phyloP scores from a whole-genome alignment of 2,113 vertebrate species.

The Aldabrachelys gigantea region DNA sequence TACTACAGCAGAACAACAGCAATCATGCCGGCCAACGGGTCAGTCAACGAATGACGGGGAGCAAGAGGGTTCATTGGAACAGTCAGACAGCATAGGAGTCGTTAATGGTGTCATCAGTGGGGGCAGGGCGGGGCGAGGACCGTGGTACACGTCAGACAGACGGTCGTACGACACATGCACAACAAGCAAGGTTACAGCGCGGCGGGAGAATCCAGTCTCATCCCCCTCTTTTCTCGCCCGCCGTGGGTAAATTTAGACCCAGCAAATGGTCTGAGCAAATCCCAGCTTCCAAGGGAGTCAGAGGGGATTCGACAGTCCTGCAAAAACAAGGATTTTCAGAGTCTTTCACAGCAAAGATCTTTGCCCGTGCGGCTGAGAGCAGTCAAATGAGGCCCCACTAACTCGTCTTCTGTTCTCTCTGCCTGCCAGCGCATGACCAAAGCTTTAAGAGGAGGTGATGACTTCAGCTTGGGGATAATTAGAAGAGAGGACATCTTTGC shows the following conservation, averaged over 20 bases:
- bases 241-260: constrained; percentile 31
- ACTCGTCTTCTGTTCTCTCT: constrained; percentile 53
- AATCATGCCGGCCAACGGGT: neutral
- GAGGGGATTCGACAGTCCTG: constrained; percentile 59
- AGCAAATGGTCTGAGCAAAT: constrained; percentile 28
- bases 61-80: neutral
- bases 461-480: constrained; percentile 79
- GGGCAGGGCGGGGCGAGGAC: constrained; percentile 27
- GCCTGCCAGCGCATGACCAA: constrained; percentile 57
- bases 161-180: constrained; percentile 35
- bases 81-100: neutral
- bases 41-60: neutral
- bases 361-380: constrained; percentile 43
- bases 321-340: constrained; percentile 63
- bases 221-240: neutral
- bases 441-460: constrained; percentile 81
- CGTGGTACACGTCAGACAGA: constrained; percentile 19
- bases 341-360: constrained; percentile 48
- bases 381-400: constrained; percentile 52
- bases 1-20: neutral
- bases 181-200: constrained; percentile 67
- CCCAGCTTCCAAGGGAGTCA: constrained; percentile 15
- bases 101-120: neutral
- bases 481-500: constrained; percentile 78
- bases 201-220: neutral